These are phyloP conservation scores for Anaspis maculata DNA, from an alignment of 2,888 invertebrate genomes.

Conservation along the genomic window DNA sequence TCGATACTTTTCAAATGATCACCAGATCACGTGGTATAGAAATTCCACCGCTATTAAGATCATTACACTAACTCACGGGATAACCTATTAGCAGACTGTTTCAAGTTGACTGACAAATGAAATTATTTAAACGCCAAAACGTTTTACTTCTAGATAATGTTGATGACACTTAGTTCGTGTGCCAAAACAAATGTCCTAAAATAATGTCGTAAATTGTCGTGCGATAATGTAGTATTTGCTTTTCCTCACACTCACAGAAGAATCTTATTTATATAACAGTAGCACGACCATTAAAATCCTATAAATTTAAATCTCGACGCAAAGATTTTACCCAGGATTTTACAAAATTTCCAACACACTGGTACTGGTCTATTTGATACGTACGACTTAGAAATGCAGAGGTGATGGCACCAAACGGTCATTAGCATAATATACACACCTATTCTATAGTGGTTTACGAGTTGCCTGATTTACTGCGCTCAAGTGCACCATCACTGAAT, in stretches of 20 bases:
- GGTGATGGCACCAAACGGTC: too few relatives aligned
- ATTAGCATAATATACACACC: too few relatives aligned
- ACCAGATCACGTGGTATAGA: too few relatives aligned
- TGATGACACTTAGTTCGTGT: slow-evolving; percentile 12
- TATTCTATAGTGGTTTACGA: slow-evolving; percentile 16
- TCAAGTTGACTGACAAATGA: slow-evolving; percentile 13
- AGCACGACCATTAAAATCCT: slow-evolving; percentile 11
- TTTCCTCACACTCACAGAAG: slow-evolving; percentile 9
- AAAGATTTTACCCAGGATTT: too few relatives aligned
- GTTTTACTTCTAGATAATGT: slow-evolving; percentile 12
- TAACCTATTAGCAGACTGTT: too few relatives aligned
- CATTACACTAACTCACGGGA: too few relatives aligned
- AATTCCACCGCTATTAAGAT: too few relatives aligned
- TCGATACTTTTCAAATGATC: too few relatives aligned
- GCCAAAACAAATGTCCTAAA: slow-evolving; percentile 14
- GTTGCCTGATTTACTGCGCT: slow-evolving; percentile 14
- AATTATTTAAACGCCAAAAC: slow-evolving; percentile 11
- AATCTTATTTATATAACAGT: too few relatives aligned
- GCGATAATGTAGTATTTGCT: slow-evolving; percentile 8
- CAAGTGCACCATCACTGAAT: slow-evolving; percentile 13
- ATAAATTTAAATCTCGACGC: slow-evolving; percentile 14
- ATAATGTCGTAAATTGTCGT: slow-evolving; percentile 13
- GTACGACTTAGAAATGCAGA: too few relatives aligned
- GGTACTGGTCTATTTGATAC: too few relatives aligned
- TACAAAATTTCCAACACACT: too few relatives aligned